phyloP scores from a whole-genome alignment of 2,113 vertebrate species.

The Lycocorax pyrrhopterus region DNA sequence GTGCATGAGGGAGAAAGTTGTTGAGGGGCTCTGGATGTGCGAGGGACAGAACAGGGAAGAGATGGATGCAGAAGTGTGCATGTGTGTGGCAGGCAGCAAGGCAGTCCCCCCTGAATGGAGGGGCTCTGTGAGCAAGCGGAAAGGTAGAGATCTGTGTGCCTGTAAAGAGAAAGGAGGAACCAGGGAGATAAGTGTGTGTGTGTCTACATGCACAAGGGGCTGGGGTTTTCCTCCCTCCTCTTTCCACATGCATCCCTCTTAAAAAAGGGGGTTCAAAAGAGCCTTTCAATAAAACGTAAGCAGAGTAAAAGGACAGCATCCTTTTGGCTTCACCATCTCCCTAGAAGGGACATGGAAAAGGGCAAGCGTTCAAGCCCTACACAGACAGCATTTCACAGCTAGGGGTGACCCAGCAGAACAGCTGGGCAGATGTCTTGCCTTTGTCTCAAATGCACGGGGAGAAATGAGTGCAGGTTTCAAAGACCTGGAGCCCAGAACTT shows the following conservation, averaged over 20 bases:
- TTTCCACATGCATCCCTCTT: background rate
- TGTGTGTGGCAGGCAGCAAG: background rate
- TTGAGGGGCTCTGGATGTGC: fast-evolving
- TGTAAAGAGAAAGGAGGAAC: background rate
- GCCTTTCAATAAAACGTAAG: background rate
- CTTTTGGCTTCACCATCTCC: background rate
- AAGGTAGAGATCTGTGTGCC: background rate
- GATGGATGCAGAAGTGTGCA: background rate
- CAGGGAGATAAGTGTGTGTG: background rate
- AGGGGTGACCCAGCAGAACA: background rate
- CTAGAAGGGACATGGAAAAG: background rate
- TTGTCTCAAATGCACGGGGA: background rate
- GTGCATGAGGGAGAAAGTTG: background rate
- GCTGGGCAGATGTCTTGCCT: background rate
- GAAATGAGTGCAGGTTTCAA: background rate
- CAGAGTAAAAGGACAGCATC: background rate
- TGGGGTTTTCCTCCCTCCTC: background rate
- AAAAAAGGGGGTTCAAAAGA: background rate
- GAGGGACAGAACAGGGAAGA: fast-evolving
- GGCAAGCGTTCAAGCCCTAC: background rate
- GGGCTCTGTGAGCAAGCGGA: background rate
- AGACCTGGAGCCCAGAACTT: background rate
- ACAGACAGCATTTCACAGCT: background rate
- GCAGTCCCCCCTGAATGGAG: background rate
- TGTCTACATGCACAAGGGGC: background rate